Base-by-base conservation (phyloP, 2,113 vertebrate genomes). In the Fregata magnificens region DNA sequence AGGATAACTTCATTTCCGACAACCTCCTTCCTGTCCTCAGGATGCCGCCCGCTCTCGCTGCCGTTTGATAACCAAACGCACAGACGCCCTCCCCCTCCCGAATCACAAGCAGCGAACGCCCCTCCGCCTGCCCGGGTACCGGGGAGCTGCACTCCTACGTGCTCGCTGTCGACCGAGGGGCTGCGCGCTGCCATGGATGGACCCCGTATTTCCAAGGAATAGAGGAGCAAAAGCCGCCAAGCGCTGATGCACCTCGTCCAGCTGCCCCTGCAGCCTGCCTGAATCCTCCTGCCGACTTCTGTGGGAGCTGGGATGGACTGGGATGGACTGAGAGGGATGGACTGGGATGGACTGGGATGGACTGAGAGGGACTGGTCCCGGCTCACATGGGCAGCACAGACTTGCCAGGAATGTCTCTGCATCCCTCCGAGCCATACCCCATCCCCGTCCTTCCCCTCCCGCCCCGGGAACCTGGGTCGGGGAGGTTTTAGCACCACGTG, bases 71-170 rank as follows among this genome's bases (percentile, higher is more conserved):
- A 19, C 55, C 55, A 8, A 6, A 7, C 2, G 50, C 12, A 5
- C 18, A 26, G 52, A 8, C 1, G 11, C 7, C 13, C 49, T 69
- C 61, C 10, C 9, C 13, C 34, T 77, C 63, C 86, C 2, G 0
- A 10, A 34, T 18, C 44, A 1, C 31, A 0, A 19, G 29, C 74
- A 25, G 49, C 1, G 1, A 24, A 13, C 0, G 3, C 31, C 58
- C 29, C 70, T 16, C 42, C 3, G 5, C 44, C 49, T 26, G 25
- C 59, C 84, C 4, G 4, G 29, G 49, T 8, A 38, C 26, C 5
- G 1, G 28, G 19, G 50, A n/a, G 36, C 70, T 32, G 34, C 2
- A 3, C 44, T 16, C 45, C 45, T 11, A 3, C 3, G 5, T 13
- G 26, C 31, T 45, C 8, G 10, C 67, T 67, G 26, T 28, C 7